Conservation (phyloP, 2,888 invertebrate species). For the Morpho helenor region DNA sequence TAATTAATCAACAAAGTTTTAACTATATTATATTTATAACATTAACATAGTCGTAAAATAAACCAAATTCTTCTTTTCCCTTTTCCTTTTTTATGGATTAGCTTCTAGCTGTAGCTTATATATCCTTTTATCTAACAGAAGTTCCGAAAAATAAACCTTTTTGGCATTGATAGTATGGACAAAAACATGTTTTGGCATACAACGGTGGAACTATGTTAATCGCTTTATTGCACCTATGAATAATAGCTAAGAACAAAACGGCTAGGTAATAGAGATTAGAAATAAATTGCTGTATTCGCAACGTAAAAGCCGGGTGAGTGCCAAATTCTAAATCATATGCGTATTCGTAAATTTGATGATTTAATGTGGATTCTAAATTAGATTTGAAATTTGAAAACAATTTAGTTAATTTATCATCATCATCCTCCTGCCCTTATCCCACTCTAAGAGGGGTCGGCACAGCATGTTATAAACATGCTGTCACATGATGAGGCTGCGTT, state of each 20-base stretch:
- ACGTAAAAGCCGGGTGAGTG: constrained; percentile 1
- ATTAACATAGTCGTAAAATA: background rate
- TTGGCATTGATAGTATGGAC: background rate
- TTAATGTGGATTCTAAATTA: too few species aligned
- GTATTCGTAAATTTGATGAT: too few species aligned
- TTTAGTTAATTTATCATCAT: too few species aligned
- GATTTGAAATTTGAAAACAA: too few species aligned
- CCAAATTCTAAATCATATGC: constrained; percentile 5
- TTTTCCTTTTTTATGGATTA: background rate
- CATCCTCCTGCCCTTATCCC: too few species aligned
- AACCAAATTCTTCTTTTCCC: background rate
- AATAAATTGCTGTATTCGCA: constrained; percentile 7
- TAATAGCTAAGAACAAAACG: constrained; percentile 18
- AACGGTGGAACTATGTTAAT: constrained; percentile 22
- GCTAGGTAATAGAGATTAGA: constrained; percentile 14
- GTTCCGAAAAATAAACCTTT: background rate
- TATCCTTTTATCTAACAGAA: background rate
- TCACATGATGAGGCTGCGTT: too few species aligned
- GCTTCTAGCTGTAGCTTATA: background rate
- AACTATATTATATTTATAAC: too few species aligned
- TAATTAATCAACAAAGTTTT: too few species aligned
- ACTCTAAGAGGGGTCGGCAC: too few species aligned
- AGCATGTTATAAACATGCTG: too few species aligned
- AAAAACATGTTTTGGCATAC: constrained; percentile 1
- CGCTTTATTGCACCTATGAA: constrained; percentile 30